Evolutionary conservation across 2,113 vertebrate genomes (phyloP).

Genomic region (Chaetodon trifascialis): DNA sequence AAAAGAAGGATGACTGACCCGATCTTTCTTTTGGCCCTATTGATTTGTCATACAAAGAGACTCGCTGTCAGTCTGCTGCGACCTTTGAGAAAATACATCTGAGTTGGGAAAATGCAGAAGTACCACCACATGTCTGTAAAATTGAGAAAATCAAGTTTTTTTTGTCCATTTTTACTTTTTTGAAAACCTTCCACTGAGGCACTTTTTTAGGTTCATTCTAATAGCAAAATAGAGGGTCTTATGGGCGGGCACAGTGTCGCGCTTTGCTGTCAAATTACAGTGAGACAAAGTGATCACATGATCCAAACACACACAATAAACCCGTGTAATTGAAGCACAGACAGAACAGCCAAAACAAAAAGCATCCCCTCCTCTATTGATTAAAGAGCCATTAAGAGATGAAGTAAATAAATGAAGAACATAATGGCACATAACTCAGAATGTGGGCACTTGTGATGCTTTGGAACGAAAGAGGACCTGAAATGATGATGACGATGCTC

Average conservation of each 20-base stretch:
- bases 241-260: constrained; percentile 65
- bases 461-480: constrained; percentile 59
- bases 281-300: constrained; percentile 29
- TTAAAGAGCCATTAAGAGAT: constrained; percentile 27
- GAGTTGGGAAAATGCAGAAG: not conserved
- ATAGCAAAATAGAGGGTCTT: constrained; percentile 31
- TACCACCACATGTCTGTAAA: not conserved
- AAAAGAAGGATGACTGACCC: constrained; percentile 41
- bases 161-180: not conserved
- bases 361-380: constrained; percentile 22
- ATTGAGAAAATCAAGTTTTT: not conserved
- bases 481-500: constrained; percentile 52
- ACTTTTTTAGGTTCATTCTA: constrained; percentile 62
- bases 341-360: constrained; percentile 6
- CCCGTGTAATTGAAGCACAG: constrained; percentile 12
- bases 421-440: constrained; percentile 50
- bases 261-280: constrained; percentile 43
- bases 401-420: constrained; percentile 26
- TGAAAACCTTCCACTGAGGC: constrained; percentile 60
- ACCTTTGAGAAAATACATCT: not conserved
- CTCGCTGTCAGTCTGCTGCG: not conserved
- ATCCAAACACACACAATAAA: constrained; percentile 33
- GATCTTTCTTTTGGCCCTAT: constrained; percentile 31
- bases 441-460: constrained; percentile 69
- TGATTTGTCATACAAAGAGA: constrained; percentile 28